Evolutionary conservation across 2,113 vertebrate species (phyloP).

Genomic region (Plotosus lineatus): DNA sequence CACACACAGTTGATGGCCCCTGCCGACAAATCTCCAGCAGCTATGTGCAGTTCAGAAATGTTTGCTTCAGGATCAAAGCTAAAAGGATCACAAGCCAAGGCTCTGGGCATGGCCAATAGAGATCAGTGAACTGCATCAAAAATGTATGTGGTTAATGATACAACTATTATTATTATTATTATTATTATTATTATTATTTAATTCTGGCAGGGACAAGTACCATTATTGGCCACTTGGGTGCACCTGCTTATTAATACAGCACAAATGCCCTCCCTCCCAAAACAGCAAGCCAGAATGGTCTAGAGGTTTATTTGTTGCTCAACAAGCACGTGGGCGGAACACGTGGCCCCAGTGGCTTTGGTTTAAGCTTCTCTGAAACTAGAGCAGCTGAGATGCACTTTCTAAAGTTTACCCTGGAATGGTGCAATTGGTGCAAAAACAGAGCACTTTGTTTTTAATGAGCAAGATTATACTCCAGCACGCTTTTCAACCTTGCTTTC

Average conservation of each 20-base stretch:
- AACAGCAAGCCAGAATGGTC: neutral
- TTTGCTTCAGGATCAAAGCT: slow-evolving; percentile 8
- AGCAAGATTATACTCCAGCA: neutral
- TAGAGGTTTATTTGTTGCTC: slow-evolving; percentile 9
- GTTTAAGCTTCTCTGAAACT: neutral
- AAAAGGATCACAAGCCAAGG: slow-evolving; percentile 14
- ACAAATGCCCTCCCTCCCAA: neutral
- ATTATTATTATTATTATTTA: too few relatives aligned
- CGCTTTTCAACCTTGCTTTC: neutral
- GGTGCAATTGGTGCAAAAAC: neutral
- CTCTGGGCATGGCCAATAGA: neutral
- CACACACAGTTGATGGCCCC: slow-evolving; percentile 10
- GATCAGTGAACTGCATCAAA: neutral
- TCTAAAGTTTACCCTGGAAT: neutral
- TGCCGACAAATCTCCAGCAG: slow-evolving; percentile 17
- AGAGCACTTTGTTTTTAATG: neutral
- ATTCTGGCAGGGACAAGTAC: neutral
- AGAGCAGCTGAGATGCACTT: neutral
- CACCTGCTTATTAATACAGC: slow-evolving; percentile 25
- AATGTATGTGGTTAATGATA: neutral
- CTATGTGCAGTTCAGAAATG: neutral
- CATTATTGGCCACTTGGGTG: neutral
- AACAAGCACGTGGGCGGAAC: neutral
- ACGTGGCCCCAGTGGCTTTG: neutral
- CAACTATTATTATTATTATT: too few relatives aligned